phyloP scores from a whole-genome alignment of 2,888 invertebrate species.

The Mechanitis mazaeus region DNA sequence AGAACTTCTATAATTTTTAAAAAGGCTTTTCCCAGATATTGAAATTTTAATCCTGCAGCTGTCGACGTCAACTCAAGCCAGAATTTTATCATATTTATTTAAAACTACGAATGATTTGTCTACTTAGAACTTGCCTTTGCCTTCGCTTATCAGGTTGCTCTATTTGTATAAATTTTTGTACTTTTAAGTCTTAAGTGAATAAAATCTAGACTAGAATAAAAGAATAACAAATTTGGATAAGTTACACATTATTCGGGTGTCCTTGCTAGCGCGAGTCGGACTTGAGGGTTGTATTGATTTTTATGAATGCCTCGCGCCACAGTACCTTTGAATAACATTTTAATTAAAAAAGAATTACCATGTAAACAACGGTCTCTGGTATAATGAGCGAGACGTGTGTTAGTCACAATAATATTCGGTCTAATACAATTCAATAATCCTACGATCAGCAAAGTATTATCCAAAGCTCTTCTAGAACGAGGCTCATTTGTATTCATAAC shows the following conservation, averaged over 20 bases:
- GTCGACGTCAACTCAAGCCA: conserved; percentile 1
- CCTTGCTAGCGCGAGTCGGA: conserved; percentile 48
- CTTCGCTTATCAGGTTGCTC: too few species aligned
- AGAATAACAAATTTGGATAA: background rate
- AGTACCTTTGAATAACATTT: conserved; percentile 46
- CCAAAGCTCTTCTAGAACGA: background rate
- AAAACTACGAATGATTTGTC: background rate
- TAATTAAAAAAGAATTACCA: too few species aligned
- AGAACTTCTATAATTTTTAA: too few species aligned
- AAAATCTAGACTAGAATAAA: background rate
- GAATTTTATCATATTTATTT: background rate
- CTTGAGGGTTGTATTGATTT: conserved; percentile 60
- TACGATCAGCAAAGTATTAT: background rate
- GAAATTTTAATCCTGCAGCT: too few species aligned
- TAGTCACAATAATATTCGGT: too few species aligned
- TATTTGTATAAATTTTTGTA: too few species aligned
- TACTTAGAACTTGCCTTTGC: too few species aligned
- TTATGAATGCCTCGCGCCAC: conserved; percentile 53
- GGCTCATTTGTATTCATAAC: background rate
- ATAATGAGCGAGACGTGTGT: too few species aligned
- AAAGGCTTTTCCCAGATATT: too few species aligned
- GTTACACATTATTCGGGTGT: conserved; percentile 39
- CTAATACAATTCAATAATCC: background rate
- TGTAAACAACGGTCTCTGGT: too few species aligned
- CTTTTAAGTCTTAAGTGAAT: background rate